phyloP scores from a whole-genome alignment of 2,113 vertebrate species.

The Nicator chloris region DNA sequence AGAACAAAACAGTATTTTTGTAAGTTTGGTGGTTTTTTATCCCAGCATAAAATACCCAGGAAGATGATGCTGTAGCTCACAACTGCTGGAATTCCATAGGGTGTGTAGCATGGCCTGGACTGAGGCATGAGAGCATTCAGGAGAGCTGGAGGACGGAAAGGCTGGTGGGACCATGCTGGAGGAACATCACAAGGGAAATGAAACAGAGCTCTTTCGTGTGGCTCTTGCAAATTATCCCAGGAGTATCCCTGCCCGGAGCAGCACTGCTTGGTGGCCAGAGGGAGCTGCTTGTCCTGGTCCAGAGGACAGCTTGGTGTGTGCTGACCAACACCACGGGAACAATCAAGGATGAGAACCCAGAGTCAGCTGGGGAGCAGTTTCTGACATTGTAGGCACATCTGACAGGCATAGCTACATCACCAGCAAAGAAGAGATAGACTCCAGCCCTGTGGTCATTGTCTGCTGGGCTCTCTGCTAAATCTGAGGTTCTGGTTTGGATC shows the following conservation, averaged over 20 bases:
- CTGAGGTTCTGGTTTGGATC: not conserved
- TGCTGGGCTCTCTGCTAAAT: not conserved
- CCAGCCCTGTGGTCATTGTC: not conserved
- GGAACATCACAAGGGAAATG: not conserved
- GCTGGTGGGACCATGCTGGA: not conserved
- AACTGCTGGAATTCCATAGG: not conserved
- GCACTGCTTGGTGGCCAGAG: not conserved
- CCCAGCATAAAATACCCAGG: not conserved
- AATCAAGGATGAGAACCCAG: not conserved
- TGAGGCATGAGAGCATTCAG: not conserved
- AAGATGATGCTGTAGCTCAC: not conserved
- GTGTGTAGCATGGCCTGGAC: not conserved
- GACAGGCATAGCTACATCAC: not conserved
- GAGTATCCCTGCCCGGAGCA: not conserved
- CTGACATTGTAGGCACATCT: not conserved
- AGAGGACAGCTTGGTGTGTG: not conserved
- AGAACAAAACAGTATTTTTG: not conserved
- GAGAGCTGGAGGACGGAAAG: not conserved
- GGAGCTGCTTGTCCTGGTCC: not conserved
- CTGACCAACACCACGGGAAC: fast-evolving
- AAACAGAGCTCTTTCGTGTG: not conserved
- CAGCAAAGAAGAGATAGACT: not conserved
- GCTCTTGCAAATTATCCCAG: not conserved
- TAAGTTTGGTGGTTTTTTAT: not conserved
- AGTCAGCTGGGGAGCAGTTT: not conserved